Percentiles rank a stretch among this genome's conserved stretches.
phyloP scores from a whole-genome alignment of 2,888 invertebrate species.

The Pheosia gnoma region DNA sequence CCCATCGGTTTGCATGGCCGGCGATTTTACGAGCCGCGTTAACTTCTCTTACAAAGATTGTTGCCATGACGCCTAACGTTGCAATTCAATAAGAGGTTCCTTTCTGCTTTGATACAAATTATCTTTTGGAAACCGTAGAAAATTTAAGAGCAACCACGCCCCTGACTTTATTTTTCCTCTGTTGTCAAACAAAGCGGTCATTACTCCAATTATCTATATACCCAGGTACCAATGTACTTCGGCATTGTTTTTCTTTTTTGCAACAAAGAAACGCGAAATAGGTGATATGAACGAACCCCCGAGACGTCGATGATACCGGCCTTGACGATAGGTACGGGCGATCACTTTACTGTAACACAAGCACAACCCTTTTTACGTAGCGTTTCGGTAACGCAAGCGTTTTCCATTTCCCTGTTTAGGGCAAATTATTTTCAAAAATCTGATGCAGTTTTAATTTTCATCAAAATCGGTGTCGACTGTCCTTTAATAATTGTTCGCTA shows the following conservation, averaged over 20 bases:
- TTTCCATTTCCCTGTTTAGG: too few species aligned
- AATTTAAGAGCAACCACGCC: neutral
- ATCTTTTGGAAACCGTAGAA: neutral
- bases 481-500: too few species aligned
- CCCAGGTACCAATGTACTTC: neutral
- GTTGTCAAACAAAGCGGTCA: neutral
- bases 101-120: neutral
- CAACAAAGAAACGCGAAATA: neutral
- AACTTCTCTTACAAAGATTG: neutral
- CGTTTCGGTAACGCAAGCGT: too few species aligned
- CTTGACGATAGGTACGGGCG: neutral
- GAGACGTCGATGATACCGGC: neutral
- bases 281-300: slow-evolving; percentile 2
- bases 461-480: too few species aligned
- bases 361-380: too few species aligned
- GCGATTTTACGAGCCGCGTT: neutral
- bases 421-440: too few species aligned
- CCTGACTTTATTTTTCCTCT: neutral
- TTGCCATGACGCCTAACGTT: neutral
- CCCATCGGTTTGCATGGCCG: neutral
- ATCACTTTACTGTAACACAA: neutral
- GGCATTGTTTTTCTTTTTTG: neutral
- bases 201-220: slow-evolving; percentile 1
- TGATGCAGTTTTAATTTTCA: too few species aligned
- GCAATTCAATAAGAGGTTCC: neutral